These are phyloP conservation scores for Lasius platythorax DNA, from an alignment of 2,888 invertebrate species.

Conservation along the genomic window DNA sequence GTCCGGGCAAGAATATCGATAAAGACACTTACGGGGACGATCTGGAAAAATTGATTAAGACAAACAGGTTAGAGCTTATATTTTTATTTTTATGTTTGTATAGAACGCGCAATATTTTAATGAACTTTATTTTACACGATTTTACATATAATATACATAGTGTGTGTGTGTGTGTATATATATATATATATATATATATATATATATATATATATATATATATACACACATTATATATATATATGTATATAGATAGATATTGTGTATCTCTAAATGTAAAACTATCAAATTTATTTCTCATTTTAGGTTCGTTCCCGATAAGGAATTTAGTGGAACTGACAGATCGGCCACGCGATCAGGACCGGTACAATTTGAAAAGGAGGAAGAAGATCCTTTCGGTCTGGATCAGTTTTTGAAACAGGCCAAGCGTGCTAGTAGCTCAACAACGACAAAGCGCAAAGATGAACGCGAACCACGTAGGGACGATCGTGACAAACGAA, in stretches of 20 bases:
- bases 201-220: too few relatives aligned
- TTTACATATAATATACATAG: background rate
- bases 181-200: too few relatives aligned
- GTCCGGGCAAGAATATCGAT: constrained; percentile 95
- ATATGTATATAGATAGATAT: background rate
- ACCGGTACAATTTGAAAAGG: constrained; percentile 98
- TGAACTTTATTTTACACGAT: background rate
- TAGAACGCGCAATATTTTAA: background rate
- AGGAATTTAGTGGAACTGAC: constrained; percentile 97
- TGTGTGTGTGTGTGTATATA: background rate
- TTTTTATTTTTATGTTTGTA: background rate
- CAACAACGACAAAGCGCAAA: constrained; percentile 88
- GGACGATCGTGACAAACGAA: constrained; percentile 83
- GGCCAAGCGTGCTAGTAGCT: constrained; percentile 94
- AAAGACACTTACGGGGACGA: constrained; percentile 97
- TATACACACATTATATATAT: too few relatives aligned
- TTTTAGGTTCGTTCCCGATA: constrained; percentile 97
- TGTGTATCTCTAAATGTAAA: background rate
- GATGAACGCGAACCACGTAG: constrained; percentile 85
- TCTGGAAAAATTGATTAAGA: constrained; percentile 95
- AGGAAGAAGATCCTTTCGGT: constrained; percentile 97
- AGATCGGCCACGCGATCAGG: constrained; percentile 92
- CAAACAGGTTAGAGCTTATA: constrained; percentile 89
- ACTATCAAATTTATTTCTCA: constrained; percentile 44
- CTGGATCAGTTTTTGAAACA: constrained; percentile 99